A percentile compares a stretch with the other conserved stretches of the same genome.
Conservation (phyloP, 1,140 invertebrate genomes). For the Yoshiicerus persimilis region DNA sequence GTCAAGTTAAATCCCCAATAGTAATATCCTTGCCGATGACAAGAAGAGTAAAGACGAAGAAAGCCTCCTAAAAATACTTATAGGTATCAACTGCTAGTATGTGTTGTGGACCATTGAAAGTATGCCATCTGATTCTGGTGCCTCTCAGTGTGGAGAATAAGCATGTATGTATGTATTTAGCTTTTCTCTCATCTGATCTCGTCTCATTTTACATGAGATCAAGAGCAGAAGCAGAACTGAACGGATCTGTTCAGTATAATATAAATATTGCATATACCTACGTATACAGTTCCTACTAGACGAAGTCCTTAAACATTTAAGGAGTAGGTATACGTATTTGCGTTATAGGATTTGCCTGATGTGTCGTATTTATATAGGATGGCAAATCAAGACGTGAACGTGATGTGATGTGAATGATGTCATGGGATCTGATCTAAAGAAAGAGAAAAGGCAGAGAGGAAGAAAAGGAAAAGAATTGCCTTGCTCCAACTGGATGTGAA, state of each 20-base stretch:
- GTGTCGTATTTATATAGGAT: neutral
- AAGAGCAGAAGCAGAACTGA: neutral
- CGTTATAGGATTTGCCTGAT: neutral
- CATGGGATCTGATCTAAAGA: slow-evolving; percentile 19
- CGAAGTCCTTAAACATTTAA: neutral
- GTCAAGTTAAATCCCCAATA: neutral
- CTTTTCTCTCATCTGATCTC: neutral
- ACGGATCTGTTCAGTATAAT: neutral
- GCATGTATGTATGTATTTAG: neutral
- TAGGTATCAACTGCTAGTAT: neutral
- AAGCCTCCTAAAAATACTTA: neutral
- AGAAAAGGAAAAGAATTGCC: slow-evolving; percentile 1
- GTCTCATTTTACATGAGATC: neutral
- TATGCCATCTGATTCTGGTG: neutral
- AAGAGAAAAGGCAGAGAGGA: neutral
- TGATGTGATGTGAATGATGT: slow-evolving; percentile 19
- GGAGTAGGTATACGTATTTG: neutral
- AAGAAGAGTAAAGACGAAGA: neutral
- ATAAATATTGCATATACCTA: neutral
- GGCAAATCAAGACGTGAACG: slow-evolving; percentile 18
- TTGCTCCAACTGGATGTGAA: neutral
- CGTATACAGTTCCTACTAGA: neutral
- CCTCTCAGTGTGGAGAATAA: neutral
- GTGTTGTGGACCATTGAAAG: neutral
- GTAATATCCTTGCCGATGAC: neutral